Percentiles rank a stretch among this genome's conserved stretches.
Evolutionary conservation across 2,888 invertebrate genomes (phyloP).

Genomic region (Gerris lacustris): DNA sequence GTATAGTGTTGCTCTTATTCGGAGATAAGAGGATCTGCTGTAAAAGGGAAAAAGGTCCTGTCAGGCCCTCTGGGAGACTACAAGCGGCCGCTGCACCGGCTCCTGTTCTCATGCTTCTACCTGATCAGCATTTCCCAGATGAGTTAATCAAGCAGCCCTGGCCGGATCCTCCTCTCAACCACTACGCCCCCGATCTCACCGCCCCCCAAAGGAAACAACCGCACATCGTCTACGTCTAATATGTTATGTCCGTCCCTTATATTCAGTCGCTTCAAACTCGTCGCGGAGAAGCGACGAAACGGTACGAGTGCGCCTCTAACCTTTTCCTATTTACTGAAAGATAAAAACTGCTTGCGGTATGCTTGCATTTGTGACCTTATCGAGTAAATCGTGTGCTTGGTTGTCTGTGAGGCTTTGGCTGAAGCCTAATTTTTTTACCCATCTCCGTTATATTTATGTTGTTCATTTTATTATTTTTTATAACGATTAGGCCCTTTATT

Average conservation of each 20-base stretch:
- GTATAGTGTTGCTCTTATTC: slow-evolving; percentile 36
- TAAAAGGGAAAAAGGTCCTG: slow-evolving; percentile 15
- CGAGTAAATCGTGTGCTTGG: no score
- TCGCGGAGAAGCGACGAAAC: no score
- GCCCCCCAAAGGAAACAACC: slow-evolving; percentile 44
- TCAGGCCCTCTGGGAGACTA: neutral
- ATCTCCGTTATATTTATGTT: no score
- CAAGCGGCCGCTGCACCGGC: slow-evolving; percentile 20
- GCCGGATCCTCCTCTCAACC: slow-evolving; percentile 25
- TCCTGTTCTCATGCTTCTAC: slow-evolving; percentile 28
- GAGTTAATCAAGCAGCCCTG: slow-evolving; percentile 27
- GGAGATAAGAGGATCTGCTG: slow-evolving; percentile 33
- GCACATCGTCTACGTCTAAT: slow-evolving; percentile 48
- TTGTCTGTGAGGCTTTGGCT: no score
- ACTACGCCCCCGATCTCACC: slow-evolving; percentile 26
- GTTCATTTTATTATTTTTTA: no score
- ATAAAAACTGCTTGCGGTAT: no score
- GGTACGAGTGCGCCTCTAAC: no score
- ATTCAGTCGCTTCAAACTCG: no score
- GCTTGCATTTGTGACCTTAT: no score
- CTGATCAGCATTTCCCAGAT: slow-evolving; percentile 27
- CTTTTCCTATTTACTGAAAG: no score
- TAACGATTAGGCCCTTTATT: no score
- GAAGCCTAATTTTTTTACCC: no score
- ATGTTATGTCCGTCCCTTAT: neutral